Conservation (phyloP, 2,113 vertebrate species). For the Panthera leo region DNA sequence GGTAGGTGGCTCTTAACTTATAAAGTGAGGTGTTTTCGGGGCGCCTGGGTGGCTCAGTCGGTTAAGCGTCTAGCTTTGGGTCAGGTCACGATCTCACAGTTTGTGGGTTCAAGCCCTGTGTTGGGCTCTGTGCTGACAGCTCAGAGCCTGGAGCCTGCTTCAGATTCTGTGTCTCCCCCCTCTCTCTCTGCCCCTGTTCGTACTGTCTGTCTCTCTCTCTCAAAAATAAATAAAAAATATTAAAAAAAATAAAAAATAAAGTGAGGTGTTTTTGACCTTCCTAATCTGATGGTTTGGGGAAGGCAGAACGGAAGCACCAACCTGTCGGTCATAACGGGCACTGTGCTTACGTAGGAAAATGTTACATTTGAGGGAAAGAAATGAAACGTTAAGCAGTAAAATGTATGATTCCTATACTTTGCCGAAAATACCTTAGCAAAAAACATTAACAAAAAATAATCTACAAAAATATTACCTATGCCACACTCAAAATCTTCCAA, state of each 20-base stretch:
- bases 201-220: too few species aligned
- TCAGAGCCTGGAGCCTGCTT: too few species aligned
- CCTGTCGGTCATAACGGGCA: accelerated
- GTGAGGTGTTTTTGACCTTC: not conserved
- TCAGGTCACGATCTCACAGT: too few species aligned
- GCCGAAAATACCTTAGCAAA: not conserved
- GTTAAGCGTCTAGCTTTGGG: too few species aligned
- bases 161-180: too few species aligned
- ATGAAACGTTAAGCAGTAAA: not conserved
- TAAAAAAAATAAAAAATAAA: too few species aligned
- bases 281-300: not conserved
- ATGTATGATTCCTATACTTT: not conserved
- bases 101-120: too few species aligned
- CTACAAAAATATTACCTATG: not conserved
- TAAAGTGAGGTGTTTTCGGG: not conserved
- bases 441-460: not conserved
- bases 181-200: too few species aligned
- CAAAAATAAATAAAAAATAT: too few species aligned
- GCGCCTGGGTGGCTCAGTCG: too few species aligned
- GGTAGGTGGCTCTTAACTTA: not conserved
- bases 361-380: not conserved
- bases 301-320: not conserved
- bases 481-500: not conserved
- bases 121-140: too few species aligned
- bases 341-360: accelerated